These are phyloP conservation scores for Rhodeus uyekii DNA, from an alignment of 2,797 vertebrate species.

Conservation along the genomic window DNA sequence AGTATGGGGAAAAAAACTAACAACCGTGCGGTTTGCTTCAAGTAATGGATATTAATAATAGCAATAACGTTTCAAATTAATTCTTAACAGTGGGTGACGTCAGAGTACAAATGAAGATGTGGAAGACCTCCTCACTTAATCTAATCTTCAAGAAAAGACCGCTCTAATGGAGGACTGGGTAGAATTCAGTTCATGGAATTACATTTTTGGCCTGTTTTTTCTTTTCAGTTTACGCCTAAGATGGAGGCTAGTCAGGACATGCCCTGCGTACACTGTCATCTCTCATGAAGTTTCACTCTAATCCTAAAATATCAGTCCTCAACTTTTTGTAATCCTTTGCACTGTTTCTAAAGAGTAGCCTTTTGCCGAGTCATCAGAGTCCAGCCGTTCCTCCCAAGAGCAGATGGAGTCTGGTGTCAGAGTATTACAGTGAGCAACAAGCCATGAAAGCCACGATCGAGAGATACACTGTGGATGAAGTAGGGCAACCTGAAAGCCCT, in stretches of 20 bases:
- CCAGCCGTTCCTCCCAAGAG: background rate
- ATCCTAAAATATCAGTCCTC: background rate
- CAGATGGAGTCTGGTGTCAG: background rate
- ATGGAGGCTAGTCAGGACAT: background rate
- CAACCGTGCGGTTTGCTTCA: background rate
- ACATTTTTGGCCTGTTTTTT: background rate
- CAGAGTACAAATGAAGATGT: background rate
- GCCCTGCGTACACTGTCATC: background rate
- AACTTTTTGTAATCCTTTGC: background rate
- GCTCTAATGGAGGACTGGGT: background rate
- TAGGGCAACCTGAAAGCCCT: slow-evolving; percentile 11
- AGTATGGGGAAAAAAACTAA: too few species aligned
- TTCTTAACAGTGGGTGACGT: background rate
- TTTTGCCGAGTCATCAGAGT: background rate
- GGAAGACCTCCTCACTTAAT: background rate
- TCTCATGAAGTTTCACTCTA: background rate
- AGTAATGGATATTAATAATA: background rate
- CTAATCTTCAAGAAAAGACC: background rate
- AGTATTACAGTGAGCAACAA: background rate
- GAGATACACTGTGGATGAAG: background rate
- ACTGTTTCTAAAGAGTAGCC: background rate
- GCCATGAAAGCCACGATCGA: background rate
- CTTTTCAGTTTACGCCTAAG: background rate
- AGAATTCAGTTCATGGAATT: background rate
- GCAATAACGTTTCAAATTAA: background rate